These are phyloP conservation scores for Hypena proboscidalis DNA, from an alignment of 2,888 invertebrate genomes.

Conservation along the genomic window DNA sequence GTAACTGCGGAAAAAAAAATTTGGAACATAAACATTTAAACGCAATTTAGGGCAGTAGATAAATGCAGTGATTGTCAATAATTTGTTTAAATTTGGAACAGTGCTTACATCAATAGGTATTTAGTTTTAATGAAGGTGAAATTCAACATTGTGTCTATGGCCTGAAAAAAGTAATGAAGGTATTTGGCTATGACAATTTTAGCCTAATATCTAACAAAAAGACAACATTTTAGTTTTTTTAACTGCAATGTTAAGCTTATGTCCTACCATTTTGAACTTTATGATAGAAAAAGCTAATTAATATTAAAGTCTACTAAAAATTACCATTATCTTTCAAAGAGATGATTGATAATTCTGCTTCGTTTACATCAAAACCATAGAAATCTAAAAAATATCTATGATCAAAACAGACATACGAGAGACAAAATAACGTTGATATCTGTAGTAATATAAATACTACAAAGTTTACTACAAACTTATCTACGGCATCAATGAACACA, in stretches of 20 bases:
- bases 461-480: neutral
- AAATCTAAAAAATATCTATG: too few relatives aligned
- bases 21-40: conserved; percentile 74
- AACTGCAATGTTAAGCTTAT: too few relatives aligned
- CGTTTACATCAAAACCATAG: too few relatives aligned
- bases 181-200: neutral
- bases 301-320: too few relatives aligned
- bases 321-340: too few relatives aligned
- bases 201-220: too few relatives aligned
- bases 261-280: too few relatives aligned
- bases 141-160: conserved; percentile 7
- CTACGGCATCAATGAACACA: neutral
- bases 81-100: conserved; percentile 31
- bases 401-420: too few relatives aligned
- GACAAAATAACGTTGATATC: too few relatives aligned
- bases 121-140: neutral
- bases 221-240: too few relatives aligned
- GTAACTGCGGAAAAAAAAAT: conserved; percentile 65
- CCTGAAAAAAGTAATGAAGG: neutral
- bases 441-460: neutral
- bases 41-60: conserved; percentile 62
- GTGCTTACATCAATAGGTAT: conserved; percentile 7
- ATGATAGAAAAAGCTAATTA: too few relatives aligned
- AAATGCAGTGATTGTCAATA: conserved; percentile 49
- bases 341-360: too few relatives aligned